A percentile compares a stretch with the other conserved stretches of the same genome.
These are phyloP conservation scores for Mirounga angustirostris DNA, from an alignment of 2,113 vertebrate species.

Conservation along the genomic window DNA sequence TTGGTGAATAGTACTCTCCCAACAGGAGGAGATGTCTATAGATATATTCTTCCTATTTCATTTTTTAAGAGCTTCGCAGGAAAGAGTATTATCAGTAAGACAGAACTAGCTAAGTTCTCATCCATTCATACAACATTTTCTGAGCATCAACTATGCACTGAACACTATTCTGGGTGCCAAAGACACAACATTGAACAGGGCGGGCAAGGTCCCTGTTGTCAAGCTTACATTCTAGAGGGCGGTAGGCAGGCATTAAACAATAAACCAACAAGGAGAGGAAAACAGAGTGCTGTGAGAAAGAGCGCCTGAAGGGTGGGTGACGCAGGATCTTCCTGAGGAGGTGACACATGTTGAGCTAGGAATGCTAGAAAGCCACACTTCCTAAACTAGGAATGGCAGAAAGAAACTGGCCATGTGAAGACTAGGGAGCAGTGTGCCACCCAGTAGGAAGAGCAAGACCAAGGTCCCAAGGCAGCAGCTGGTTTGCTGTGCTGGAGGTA, in stretches of 20 bases:
- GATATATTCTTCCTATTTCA: background rate
- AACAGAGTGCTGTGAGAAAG: background rate
- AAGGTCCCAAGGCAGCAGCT: background rate
- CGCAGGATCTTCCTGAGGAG: background rate
- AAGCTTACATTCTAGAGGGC: background rate
- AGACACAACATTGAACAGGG: no score
- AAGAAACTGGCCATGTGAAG: background rate
- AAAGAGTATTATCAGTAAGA: background rate
- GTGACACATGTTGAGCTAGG: background rate
- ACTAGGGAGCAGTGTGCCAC: fast-evolving
- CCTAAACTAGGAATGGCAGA: background rate
- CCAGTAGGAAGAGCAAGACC: background rate
- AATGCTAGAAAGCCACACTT: background rate
- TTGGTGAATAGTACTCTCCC: background rate
- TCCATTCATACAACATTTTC: background rate
- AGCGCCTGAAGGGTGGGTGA: fast-evolving
- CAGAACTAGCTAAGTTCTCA: background rate
- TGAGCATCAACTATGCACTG: background rate
- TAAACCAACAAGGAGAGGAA: background rate
- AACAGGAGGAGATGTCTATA: background rate
- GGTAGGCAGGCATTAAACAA: background rate
- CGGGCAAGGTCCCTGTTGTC: background rate
- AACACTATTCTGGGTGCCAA: background rate
- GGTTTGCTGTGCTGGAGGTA: background rate
- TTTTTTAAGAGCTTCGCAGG: background rate